Evolutionary conservation across 2,888 invertebrate genomes (phyloP).

Genomic region (Trichogramma dendrolimi): DNA sequence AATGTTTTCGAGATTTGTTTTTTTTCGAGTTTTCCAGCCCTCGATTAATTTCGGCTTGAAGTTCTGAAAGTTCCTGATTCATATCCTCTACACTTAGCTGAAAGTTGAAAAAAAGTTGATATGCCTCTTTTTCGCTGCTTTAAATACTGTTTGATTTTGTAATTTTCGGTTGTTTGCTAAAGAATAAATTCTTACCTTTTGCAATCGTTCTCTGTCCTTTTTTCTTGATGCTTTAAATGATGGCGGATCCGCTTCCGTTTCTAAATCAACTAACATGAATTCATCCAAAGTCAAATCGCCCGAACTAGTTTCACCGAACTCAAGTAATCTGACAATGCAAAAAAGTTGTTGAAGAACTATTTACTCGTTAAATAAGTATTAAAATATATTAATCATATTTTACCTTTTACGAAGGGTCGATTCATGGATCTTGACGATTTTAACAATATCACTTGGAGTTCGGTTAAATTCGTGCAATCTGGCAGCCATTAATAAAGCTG

Average conservation of each 20-base stretch:
- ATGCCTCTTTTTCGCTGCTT: conserved; percentile 4
- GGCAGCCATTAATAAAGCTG: conserved; percentile 89
- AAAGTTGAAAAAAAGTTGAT: conserved; percentile 31
- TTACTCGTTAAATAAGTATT: neutral
- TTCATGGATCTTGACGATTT: conserved; percentile 93
- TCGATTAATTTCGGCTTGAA: conserved; percentile 83
- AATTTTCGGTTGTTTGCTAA: conserved; percentile 49
- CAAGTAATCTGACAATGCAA: conserved; percentile 62
- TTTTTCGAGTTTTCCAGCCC: conserved; percentile 63
- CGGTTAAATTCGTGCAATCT: conserved; percentile 88
- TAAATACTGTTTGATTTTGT: neutral
- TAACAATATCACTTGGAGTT: conserved; percentile 81
- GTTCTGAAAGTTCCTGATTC: conserved; percentile 61
- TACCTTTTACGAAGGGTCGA: conserved; percentile 83
- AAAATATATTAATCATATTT: neutral
- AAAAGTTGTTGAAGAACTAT: neutral
- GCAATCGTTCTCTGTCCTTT: conserved; percentile 79
- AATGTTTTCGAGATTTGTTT: too few relatives aligned
- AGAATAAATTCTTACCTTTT: conserved; percentile 61
- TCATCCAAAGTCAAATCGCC: conserved; percentile 92
- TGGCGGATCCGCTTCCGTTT: conserved; percentile 94
- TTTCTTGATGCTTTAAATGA: conserved; percentile 87
- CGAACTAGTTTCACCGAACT: conserved; percentile 96
- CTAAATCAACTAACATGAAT: conserved; percentile 93
- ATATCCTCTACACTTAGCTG: conserved; percentile 48